Evolutionary conservation across 2,888 invertebrate species (phyloP).

Genomic region (Ypsolopha scabrella): DNA sequence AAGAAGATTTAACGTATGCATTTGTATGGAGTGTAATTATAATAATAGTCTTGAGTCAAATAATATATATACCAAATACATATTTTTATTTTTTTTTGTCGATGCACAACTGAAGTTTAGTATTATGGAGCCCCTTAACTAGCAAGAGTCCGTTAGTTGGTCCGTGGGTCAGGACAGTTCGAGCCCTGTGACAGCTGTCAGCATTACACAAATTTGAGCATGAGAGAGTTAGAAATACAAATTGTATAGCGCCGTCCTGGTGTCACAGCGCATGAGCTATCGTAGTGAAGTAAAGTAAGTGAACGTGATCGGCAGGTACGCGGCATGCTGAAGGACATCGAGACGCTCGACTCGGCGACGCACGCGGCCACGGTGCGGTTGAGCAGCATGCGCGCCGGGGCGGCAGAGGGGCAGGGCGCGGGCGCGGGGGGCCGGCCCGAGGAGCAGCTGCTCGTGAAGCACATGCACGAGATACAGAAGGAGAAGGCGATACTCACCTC

Average conservation of each 20-base stretch:
- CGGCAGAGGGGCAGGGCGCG: conserved; percentile 20
- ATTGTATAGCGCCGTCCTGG: too few relatives aligned
- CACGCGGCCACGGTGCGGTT: conserved; percentile 86
- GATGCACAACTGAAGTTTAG: too few relatives aligned
- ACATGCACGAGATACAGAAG: conserved; percentile 84
- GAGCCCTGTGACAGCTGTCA: not conserved
- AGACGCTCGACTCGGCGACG: conserved; percentile 88
- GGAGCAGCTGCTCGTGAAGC: conserved; percentile 80
- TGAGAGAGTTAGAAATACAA: too few relatives aligned
- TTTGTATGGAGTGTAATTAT: too few relatives aligned
- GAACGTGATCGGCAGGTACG: conserved; percentile 72
- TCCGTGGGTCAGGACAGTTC: too few relatives aligned
- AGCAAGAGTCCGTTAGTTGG: too few relatives aligned
- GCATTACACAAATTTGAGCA: too few relatives aligned
- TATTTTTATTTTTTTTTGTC: too few relatives aligned
- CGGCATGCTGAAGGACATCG: conserved; percentile 89
- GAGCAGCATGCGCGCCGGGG: conserved; percentile 74
- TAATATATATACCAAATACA: too few relatives aligned
- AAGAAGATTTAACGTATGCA: too few relatives aligned
- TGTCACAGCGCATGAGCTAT: conserved; percentile 75
- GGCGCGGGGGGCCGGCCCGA: conserved; percentile 42
- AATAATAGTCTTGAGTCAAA: too few relatives aligned
- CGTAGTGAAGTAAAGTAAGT: not conserved
- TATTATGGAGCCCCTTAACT: too few relatives aligned
- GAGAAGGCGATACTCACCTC: conserved; percentile 86